These are phyloP conservation scores for Diachasma alloeum DNA, from an alignment of 1,140 invertebrate species.

Conservation along the genomic window DNA sequence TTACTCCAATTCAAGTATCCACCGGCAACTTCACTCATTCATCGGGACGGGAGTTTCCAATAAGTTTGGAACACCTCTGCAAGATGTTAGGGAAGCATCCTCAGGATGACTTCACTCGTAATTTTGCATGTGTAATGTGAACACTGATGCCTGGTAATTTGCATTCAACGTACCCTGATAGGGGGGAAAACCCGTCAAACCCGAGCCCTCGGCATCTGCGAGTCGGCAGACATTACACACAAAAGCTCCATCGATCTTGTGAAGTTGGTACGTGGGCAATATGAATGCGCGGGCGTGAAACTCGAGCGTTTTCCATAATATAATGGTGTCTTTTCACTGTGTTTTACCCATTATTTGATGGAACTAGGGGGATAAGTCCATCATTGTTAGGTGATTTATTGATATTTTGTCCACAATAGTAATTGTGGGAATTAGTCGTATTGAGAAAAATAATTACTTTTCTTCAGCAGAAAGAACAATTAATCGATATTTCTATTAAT, in stretches of 20 bases:
- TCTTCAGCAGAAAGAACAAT: no score
- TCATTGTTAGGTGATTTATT: neutral
- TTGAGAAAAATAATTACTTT: no score
- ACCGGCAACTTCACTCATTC: no score
- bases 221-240: constrained; percentile 1
- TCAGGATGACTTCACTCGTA: neutral
- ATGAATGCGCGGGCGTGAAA: constrained; percentile 26
- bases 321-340: neutral
- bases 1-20: no score
- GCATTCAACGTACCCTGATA: neutral
- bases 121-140: neutral
- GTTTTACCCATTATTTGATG: neutral
- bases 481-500: no score
- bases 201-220: neutral
- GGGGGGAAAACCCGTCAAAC: neutral
- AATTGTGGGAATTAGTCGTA: no score
- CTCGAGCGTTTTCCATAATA: constrained; percentile 7
- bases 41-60: no score
- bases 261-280: constrained; percentile 14
- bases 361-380: neutral
- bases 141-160: neutral
- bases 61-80: no score
- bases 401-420: no score
- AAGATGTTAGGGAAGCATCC: neutral
- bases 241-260: constrained; percentile 14